Evolutionary conservation across 1,140 invertebrate species (phyloP).

Genomic region (Rhagoletis zephyria): DNA sequence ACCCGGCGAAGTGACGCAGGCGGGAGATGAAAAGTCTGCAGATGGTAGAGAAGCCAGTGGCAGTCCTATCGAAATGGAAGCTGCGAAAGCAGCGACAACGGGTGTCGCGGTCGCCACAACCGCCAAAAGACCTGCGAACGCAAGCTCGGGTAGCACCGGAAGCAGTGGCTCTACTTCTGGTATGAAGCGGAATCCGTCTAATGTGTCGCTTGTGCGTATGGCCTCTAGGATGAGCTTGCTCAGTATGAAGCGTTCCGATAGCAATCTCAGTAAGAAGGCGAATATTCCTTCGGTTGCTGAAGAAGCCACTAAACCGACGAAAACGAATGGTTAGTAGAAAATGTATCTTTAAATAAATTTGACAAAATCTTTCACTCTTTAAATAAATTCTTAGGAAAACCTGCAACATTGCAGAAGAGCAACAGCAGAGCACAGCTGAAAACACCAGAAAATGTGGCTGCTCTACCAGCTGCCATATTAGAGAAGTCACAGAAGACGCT

Average conservation of each 20-base stretch:
- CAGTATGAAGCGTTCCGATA: conserved; percentile 57
- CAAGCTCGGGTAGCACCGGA: conserved; percentile 6
- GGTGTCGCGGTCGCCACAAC: background rate
- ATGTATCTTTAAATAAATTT: background rate
- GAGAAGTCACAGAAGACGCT: conserved; percentile 67
- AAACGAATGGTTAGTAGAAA: conserved; percentile 38
- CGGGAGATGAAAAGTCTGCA: background rate
- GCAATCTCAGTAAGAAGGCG: conserved; percentile 55
- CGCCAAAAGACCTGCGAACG: background rate
- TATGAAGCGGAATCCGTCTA: conserved; percentile 55
- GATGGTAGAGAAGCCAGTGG: background rate
- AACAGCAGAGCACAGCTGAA: background rate
- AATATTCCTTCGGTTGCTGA: conserved; percentile 17
- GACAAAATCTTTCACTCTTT: background rate
- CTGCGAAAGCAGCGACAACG: conserved; percentile 26
- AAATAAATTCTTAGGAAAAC: conserved; percentile 8
- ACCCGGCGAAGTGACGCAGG: background rate
- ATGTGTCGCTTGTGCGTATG: conserved; percentile 50
- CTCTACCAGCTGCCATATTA: conserved; percentile 63
- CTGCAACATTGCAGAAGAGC: background rate
- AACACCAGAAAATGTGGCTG: background rate
- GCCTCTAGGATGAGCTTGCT: conserved; percentile 56
- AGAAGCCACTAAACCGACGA: background rate
- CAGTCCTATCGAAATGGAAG: background rate
- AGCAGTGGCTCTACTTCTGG: background rate